A percentile compares a stretch with the other conserved stretches of the same genome.
Conservation (phyloP, 2,888 invertebrate genomes). For the Deilephila porcellus region DNA sequence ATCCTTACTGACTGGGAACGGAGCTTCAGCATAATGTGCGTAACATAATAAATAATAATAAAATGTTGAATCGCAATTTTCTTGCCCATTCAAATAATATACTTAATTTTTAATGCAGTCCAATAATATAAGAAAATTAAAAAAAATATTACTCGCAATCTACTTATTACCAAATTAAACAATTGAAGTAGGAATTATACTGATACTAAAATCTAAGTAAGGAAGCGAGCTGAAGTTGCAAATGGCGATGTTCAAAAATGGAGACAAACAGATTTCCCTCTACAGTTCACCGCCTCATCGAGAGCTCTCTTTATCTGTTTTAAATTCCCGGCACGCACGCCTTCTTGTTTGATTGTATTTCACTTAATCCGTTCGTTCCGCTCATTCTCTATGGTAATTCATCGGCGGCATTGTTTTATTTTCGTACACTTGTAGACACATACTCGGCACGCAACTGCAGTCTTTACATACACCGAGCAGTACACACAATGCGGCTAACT, state of each 20-base stretch:
- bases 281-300: slow-evolving; percentile 53
- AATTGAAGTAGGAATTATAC: neutral
- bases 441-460: slow-evolving; percentile 47
- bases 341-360: slow-evolving; percentile 79
- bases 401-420: slow-evolving; percentile 79
- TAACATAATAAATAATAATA: too few relatives aligned
- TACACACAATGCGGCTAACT: slow-evolving; percentile 47
- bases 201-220: slow-evolving; percentile 31
- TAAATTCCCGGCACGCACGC: slow-evolving; percentile 66
- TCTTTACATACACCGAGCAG: slow-evolving; percentile 48
- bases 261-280: slow-evolving; percentile 57
- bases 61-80: neutral
- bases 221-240: slow-evolving; percentile 39
- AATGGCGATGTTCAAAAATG: slow-evolving; percentile 51
- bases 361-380: slow-evolving; percentile 80
- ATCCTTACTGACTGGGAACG: neutral
- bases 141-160: neutral
- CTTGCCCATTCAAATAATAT: neutral
- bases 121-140: neutral
- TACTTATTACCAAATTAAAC: too few relatives aligned
- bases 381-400: slow-evolving; percentile 82
- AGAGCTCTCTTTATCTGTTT: slow-evolving; percentile 59
- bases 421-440: slow-evolving; percentile 57
- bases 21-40: neutral
- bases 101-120: neutral